Evolutionary conservation across 2,797 vertebrate genomes (phyloP).

Genomic region (Sebastes elongatus): DNA sequence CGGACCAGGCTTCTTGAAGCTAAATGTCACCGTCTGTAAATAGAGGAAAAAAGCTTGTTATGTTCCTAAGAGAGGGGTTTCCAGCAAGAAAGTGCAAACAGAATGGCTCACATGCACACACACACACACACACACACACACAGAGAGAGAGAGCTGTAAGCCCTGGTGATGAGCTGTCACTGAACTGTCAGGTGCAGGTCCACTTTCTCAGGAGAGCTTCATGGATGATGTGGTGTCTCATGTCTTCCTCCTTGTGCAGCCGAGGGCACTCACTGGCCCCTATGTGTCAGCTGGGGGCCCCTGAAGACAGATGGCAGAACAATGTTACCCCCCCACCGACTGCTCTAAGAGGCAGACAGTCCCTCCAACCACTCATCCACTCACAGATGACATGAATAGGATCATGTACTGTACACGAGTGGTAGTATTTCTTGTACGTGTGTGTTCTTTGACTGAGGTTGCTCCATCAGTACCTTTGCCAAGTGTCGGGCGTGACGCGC

Average conservation of each 20-base stretch:
- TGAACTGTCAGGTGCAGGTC: slow-evolving; percentile 19
- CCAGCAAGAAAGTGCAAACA: slow-evolving; percentile 36
- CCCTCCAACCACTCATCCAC: slow-evolving; percentile 30
- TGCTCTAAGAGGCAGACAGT: slow-evolving; percentile 18
- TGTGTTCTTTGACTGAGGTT: no score
- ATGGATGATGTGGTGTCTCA: neutral
- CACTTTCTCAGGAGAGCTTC: slow-evolving; percentile 10
- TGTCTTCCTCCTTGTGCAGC: slow-evolving; percentile 3
- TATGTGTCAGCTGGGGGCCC: slow-evolving; percentile 46
- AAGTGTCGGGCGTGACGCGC: no score
- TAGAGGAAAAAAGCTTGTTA: slow-evolving; percentile 45
- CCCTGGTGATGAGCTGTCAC: neutral
- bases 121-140: neutral
- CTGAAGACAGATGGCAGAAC: slow-evolving; percentile 62
- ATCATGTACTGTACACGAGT: neutral
- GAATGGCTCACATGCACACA: neutral
- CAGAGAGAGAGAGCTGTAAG: neutral
- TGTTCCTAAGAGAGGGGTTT: slow-evolving; percentile 43
- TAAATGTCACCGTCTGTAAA: slow-evolving; percentile 67
- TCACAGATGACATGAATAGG: slow-evolving; percentile 34
- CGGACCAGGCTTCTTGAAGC: slow-evolving; percentile 54
- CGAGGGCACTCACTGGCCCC: slow-evolving; percentile 20
- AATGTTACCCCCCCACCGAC: slow-evolving; percentile 19
- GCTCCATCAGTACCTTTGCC: neutral
- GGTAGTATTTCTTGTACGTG: neutral